Percentiles rank a stretch among this genome's conserved stretches.
phyloP scores from a whole-genome alignment of 2,888 invertebrate genomes.

The Tipula confusa region DNA sequence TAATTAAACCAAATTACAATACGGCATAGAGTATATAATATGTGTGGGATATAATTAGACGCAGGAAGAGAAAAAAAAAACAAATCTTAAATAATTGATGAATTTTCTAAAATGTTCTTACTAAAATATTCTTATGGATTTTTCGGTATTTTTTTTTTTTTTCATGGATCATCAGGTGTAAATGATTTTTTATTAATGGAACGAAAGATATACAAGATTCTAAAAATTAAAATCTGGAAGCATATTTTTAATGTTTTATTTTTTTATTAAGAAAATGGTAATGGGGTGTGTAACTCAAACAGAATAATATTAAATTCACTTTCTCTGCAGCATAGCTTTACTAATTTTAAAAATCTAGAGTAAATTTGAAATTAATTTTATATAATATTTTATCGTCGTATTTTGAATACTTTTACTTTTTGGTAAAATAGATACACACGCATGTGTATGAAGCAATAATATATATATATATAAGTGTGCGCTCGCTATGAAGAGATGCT shows the following conservation, averaged over 20 bases:
- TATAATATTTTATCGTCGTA: background rate
- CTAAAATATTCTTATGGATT: background rate
- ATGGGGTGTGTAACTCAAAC: background rate
- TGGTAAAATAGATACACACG: background rate
- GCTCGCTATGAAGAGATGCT: background rate
- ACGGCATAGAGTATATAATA: background rate
- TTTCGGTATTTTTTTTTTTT: background rate
- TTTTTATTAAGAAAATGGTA: background rate
- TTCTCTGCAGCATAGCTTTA: background rate
- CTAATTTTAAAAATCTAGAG: background rate
- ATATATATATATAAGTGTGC: background rate
- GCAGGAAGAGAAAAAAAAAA: background rate
- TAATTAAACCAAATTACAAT: background rate
- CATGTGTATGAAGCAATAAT: background rate
- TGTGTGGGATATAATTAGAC: background rate
- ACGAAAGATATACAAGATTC: background rate
- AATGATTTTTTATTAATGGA: slow-evolving; percentile 20
- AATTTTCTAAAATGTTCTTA: background rate
- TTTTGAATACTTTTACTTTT: background rate
- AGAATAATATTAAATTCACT: background rate
- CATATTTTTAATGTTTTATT: background rate
- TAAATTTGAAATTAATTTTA: background rate
- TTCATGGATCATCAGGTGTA: slow-evolving; percentile 12
- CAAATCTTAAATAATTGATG: slow-evolving; percentile 4
- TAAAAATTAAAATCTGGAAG: background rate